Percentiles rank a stretch among this genome's conserved stretches.
These are phyloP conservation scores for Megamerina dolium DNA, from an alignment of 2,888 invertebrate species.

Conservation along the genomic window DNA sequence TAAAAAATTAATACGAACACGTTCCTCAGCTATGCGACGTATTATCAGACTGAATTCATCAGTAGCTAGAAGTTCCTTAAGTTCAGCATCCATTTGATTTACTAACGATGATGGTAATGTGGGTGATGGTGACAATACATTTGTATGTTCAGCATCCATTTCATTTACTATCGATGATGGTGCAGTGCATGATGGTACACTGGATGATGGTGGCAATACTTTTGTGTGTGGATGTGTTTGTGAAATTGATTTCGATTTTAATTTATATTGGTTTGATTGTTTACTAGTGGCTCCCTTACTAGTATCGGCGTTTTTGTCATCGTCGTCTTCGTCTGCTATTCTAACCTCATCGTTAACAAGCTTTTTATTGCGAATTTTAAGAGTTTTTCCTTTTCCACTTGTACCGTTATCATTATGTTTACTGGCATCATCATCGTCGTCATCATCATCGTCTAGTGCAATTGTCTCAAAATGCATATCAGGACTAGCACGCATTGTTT, in stretches of 20 bases:
- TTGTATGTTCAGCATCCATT: too few relatives aligned
- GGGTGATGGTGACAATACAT: too few relatives aligned
- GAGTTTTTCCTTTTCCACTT: too few relatives aligned
- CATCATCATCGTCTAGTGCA: constrained; percentile 22
- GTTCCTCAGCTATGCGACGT: constrained; percentile 21
- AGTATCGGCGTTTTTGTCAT: not conserved
- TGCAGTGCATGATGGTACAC: too few relatives aligned
- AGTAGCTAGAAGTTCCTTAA: constrained; percentile 14
- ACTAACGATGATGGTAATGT: too few relatives aligned
- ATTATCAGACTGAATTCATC: constrained; percentile 12
- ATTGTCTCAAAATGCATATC: constrained; percentile 26
- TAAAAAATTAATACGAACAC: constrained; percentile 23
- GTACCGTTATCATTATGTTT: too few relatives aligned
- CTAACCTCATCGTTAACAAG: too few relatives aligned
- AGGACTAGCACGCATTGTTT: constrained; percentile 19
- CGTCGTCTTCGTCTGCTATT: not conserved
- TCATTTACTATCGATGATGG: too few relatives aligned
- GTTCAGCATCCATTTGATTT: constrained; percentile 8
- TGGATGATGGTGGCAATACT: too few relatives aligned
- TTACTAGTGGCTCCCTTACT: not conserved
- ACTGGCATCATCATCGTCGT: too few relatives aligned
- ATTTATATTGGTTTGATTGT: constrained; percentile 12
- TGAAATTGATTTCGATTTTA: constrained; percentile 16
- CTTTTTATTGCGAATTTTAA: too few relatives aligned
- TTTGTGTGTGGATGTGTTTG: constrained; percentile 2